These are phyloP conservation scores for Eupelmus urozonus DNA, from an alignment of 2,888 invertebrate genomes.

Conservation along the genomic window DNA sequence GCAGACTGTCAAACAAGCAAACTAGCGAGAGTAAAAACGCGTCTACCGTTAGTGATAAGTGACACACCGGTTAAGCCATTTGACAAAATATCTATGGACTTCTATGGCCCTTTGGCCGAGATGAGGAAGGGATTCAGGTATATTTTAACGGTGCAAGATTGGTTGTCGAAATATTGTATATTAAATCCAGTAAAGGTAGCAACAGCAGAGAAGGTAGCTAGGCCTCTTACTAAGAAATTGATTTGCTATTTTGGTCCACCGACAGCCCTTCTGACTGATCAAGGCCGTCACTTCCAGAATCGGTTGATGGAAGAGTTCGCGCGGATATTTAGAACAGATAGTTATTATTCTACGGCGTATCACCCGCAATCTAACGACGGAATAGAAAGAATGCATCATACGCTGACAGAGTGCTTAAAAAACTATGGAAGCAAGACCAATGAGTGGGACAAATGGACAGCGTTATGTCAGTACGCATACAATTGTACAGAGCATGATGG, in stretches of 20 bases:
- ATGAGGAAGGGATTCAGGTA: neutral
- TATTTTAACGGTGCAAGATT: neutral
- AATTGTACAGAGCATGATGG: slow-evolving; percentile 2
- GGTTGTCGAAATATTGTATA: neutral
- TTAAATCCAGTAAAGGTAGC: neutral
- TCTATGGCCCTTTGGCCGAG: neutral
- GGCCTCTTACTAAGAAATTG: neutral
- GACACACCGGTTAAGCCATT: neutral
- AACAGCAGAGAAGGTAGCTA: neutral
- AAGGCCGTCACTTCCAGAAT: neutral
- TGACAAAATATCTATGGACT: neutral
- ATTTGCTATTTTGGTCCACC: neutral
- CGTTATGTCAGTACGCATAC: slow-evolving; percentile 7
- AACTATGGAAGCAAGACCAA: neutral
- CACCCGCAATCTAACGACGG: neutral
- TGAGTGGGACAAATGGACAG: neutral
- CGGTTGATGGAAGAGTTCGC: neutral
- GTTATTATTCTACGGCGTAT: neutral
- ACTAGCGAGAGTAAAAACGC: neutral
- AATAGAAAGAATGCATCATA: neutral
- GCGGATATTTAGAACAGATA: neutral
- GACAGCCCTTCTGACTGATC: neutral
- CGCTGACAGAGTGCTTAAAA: neutral
- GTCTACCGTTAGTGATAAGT: neutral
- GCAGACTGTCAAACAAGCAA: neutral